These are phyloP conservation scores for Bos javanicus DNA, from an alignment of 2,113 vertebrate genomes.

Conservation along the genomic window DNA sequence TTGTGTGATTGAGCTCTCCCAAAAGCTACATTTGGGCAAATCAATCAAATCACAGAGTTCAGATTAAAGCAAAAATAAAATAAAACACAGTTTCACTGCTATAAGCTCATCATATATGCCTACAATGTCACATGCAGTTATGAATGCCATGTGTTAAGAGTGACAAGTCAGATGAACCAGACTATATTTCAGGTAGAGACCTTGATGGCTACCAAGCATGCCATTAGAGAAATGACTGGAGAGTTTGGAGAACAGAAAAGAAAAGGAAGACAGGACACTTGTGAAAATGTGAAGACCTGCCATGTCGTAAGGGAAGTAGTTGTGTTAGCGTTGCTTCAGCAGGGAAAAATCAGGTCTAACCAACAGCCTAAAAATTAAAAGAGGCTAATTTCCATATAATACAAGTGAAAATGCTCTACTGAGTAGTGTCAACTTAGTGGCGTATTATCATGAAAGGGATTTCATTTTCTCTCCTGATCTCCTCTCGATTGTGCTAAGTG, in stretches of 20 bases:
- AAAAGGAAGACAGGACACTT: background rate
- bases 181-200: background rate
- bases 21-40: background rate
- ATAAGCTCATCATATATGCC: background rate
- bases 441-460: background rate
- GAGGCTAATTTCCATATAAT: background rate
- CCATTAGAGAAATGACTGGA: background rate
- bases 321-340: background rate
- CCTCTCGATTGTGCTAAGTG: background rate
- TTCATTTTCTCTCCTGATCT: background rate
- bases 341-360: background rate
- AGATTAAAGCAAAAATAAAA: background rate
- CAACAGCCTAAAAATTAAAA: background rate
- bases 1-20: background rate
- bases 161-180: background rate
- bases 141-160: background rate
- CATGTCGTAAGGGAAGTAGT: background rate
- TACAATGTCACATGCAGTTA: background rate
- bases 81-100: background rate
- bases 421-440: background rate
- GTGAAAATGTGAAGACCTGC: background rate
- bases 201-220: background rate
- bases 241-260: background rate
- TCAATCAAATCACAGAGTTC: slow-evolving; percentile 18
- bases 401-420: background rate